Conservation (phyloP, 2,888 invertebrate species). For the Osmoderma eremita region DNA sequence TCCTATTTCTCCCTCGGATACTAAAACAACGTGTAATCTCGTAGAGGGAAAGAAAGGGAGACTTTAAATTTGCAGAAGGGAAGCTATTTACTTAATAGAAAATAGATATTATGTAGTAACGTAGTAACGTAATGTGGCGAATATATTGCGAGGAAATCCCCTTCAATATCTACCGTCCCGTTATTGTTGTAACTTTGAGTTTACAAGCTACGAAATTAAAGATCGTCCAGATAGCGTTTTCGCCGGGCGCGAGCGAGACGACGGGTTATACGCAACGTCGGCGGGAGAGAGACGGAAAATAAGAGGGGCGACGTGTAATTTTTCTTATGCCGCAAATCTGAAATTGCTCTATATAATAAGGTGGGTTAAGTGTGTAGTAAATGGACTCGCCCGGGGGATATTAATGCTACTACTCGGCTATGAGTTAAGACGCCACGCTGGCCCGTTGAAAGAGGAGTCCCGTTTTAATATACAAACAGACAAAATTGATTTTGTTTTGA, state of each 20-base stretch:
- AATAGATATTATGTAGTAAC: slow-evolving; percentile 34
- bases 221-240: slow-evolving; percentile 71
- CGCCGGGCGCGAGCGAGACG: slow-evolving; percentile 66
- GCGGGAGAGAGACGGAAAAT: slow-evolving; percentile 51
- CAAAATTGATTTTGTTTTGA: slow-evolving; percentile 28
- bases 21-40: slow-evolving; percentile 24
- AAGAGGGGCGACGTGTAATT: slow-evolving; percentile 58
- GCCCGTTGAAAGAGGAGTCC: slow-evolving; percentile 23
- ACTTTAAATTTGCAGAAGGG: slow-evolving; percentile 29
- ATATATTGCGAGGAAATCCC: slow-evolving; percentile 48
- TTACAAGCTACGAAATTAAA: slow-evolving; percentile 68
- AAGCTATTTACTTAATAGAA: slow-evolving; percentile 34
- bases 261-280: slow-evolving; percentile 56
- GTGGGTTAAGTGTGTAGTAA: slow-evolving; percentile 57
- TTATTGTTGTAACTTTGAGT: slow-evolving; percentile 57
- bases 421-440: slow-evolving; percentile 22
- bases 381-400: slow-evolving; percentile 54
- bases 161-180: slow-evolving; percentile 46
- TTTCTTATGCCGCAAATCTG: slow-evolving; percentile 60
- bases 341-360: slow-evolving; percentile 61
- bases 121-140: slow-evolving; percentile 31
- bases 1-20: background rate
- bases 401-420: slow-evolving; percentile 43
- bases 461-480: slow-evolving; percentile 26
- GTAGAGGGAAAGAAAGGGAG: background rate